Base-by-base conservation (phyloP, 2,888 invertebrate genomes). In the Unio delphinus region DNA sequence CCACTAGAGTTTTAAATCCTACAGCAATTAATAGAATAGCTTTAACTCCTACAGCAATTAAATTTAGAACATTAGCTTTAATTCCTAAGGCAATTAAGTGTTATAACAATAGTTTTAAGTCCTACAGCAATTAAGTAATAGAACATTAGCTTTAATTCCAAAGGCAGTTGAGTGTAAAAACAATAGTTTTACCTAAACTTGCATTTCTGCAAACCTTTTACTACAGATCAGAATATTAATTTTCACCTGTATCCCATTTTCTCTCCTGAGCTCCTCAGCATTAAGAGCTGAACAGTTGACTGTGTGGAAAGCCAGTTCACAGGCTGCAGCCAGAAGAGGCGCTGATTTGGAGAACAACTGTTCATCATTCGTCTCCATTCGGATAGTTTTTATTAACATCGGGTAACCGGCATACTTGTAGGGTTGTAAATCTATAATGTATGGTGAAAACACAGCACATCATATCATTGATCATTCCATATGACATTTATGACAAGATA, bases 371-470 rank as follows among this genome's bases (percentile, higher is more conserved):
- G 97, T 96, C 91, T 99, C 99, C 89, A 98, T 91, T 78, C 94
- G 93, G 78, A 99, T 97, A 4, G 99, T 99, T 90, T 96, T 95
- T 66, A 99, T 95, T 30, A 99, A 92, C 91, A 97, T 97, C 0
- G 97, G 97, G 92, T 99, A 99, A 18, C 99, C 99, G 70, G 99
- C 97, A 91, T 99, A 99, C 90, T 99, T 99, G 91, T 98, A 99
- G 0, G 98, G 98, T 68, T 95, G 93, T 58, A 99, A 91, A 61
- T 82, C 82, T 85, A 74, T 45, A 15, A 11, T 15, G 15, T 45
- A 15, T 45, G 45, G 45, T 45, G 3, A 45, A 45, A 45, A 11
- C 11, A 45, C 8, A 45, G 45, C 45, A 45, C 15, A 45, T 45
- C 15, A 45, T 15, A 45, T 45, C 45, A 45, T 2, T 15, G 45